phyloP scores from a whole-genome alignment of 2,113 vertebrate species.

The Nothocercus julius region DNA sequence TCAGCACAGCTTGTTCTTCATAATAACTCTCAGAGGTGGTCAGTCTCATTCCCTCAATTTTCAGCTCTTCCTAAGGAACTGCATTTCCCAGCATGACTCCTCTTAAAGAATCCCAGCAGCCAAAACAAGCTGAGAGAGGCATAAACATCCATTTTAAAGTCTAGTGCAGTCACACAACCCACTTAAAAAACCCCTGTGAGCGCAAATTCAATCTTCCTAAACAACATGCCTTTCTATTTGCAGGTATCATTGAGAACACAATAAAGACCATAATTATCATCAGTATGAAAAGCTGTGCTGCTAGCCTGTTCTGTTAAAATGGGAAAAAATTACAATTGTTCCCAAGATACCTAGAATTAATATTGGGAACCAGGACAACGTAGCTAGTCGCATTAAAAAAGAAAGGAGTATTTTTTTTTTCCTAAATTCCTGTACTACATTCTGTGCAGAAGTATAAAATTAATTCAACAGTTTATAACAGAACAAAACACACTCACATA shows the following conservation, averaged over 20 bases:
- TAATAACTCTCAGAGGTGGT: background rate
- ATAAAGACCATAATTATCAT: background rate
- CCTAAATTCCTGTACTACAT: background rate
- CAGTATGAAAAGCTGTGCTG: background rate
- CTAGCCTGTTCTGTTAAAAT: background rate
- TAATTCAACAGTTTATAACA: background rate
- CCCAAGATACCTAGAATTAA: background rate
- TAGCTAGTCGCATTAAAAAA: background rate
- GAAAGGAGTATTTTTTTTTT: background rate
- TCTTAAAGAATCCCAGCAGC: conserved; percentile 3
- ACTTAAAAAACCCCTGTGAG: background rate
- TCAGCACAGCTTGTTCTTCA: background rate
- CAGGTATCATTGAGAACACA: background rate
- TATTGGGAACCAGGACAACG: background rate
- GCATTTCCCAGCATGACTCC: background rate
- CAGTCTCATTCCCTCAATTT: background rate
- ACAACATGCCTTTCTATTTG: background rate
- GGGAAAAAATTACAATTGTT: background rate
- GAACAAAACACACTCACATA: background rate
- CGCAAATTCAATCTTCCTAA: background rate
- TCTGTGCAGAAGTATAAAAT: background rate
- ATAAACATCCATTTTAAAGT: background rate
- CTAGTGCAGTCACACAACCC: background rate
- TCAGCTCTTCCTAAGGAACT: background rate
- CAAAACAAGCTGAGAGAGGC: background rate